Conservation (phyloP, 2,888 invertebrate genomes). For the Chrysomela aeneicollis region DNA sequence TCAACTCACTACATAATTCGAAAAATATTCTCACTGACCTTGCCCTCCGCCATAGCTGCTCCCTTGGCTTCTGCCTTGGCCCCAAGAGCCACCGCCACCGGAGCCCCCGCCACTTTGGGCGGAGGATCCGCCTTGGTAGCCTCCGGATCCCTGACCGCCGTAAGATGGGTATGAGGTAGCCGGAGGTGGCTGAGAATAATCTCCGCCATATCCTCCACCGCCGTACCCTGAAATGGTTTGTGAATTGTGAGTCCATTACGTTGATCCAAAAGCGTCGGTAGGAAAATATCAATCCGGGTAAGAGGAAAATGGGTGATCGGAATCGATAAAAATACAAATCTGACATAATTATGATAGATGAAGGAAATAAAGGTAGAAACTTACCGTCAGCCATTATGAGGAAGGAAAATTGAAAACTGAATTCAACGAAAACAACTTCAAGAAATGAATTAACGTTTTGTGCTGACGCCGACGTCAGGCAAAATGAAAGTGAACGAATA, state of each 20-base stretch:
- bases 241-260: neutral
- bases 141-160: constrained; percentile 29
- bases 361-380: constrained; percentile 7
- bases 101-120: constrained; percentile 15
- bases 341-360: constrained; percentile 7
- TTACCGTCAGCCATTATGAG: neutral
- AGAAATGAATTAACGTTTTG: too few relatives aligned
- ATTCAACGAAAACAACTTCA: too few relatives aligned
- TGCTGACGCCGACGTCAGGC: too few relatives aligned
- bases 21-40: constrained; percentile 41
- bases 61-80: constrained; percentile 48
- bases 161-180: constrained; percentile 35
- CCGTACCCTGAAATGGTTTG: constrained; percentile 27
- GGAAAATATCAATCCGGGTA: constrained; percentile 4
- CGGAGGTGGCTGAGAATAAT: constrained; percentile 48
- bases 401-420: too few relatives aligned
- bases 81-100: constrained; percentile 42
- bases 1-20: constrained; percentile 3
- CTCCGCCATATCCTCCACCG: constrained; percentile 36
- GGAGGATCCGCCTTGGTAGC: constrained; percentile 4
- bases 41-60: constrained; percentile 51
- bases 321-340: neutral
- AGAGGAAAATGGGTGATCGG: neutral
- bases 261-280: neutral
- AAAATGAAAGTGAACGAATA: too few relatives aligned